Evolutionary conservation across 2,888 invertebrate genomes (phyloP), one percentile per base, ranked within the genome.

Genomic region (Nomada fabriciana): DNA sequence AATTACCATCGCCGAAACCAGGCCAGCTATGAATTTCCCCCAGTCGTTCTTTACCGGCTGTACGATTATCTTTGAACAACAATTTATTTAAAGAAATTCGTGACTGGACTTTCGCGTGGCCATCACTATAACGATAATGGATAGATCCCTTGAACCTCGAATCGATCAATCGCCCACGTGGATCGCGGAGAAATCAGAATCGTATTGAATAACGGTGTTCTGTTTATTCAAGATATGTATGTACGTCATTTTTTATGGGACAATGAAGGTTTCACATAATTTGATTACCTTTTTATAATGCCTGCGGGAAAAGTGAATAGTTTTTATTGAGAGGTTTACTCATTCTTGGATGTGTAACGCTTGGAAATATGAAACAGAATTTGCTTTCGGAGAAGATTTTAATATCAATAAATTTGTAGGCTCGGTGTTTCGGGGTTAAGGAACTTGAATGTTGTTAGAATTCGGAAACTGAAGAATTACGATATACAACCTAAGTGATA

Each of bases 151-250:
- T 74, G 76, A 80, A 76, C 78, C 50, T 55, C 43, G 76, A 70
- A 85, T 80, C 72, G 76, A 81, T 81, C 65, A 82, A 81, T 76
- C 78, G 87, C 80, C 78, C 84, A 76, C 74, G 77, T 82, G 77
- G 71, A 55, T 53, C 36, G 50, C 68, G 36, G 42, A 65, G 59
- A 69, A 80, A 79, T 72, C 71, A 36, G 65, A 67, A 47, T 63
- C 61, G 42, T 20, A 47, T 60, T 15, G 57, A 73, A 68, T 68
- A 29, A 52, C 25, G 50, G 4, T n/a, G 50, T 4, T 13, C 13
- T 50, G 18, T 50, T 50, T 15, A 18, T n/a, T 20, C 55, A 23
- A 20, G 2, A 15, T 36, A 1, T 36, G 7, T 36, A 36, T 36
- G 36, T 36, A 36, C 36, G 36, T 36, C 36, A 36, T 36, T 36